Percentiles rank a stretch among this genome's conserved stretches.
phyloP scores from a whole-genome alignment of 2,113 vertebrate genomes.

The Toxotes jaculatrix region DNA sequence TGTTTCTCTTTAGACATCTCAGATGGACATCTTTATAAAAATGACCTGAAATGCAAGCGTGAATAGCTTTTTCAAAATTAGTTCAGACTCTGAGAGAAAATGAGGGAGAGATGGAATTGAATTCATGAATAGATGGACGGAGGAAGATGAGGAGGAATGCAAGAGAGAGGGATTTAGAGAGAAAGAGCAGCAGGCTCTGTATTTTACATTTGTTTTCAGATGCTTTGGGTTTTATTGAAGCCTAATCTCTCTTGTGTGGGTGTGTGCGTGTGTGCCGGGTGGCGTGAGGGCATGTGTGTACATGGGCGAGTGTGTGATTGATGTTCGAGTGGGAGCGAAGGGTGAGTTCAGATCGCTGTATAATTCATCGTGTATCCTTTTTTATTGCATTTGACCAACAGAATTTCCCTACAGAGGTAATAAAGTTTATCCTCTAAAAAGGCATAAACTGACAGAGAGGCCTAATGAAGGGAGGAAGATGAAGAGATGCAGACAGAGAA shows the following conservation, averaged over 20 bases:
- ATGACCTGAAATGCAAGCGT: background rate
- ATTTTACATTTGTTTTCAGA: constrained; percentile 53
- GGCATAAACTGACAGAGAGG: constrained; percentile 44
- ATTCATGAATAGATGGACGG: constrained; percentile 8
- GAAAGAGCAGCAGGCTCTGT: background rate
- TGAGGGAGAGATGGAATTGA: constrained; percentile 10
- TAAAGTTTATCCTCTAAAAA: constrained; percentile 69
- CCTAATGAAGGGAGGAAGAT: constrained; percentile 66
- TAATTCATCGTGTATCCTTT: constrained; percentile 62
- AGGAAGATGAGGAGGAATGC: background rate
- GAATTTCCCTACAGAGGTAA: constrained; percentile 51
- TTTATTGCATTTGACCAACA: constrained; percentile 66
- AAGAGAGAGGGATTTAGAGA: background rate
- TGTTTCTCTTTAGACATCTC: background rate
- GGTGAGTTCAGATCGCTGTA: constrained; percentile 43
- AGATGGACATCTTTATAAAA: background rate
- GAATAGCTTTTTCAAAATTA: constrained; percentile 11
- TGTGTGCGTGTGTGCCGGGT: background rate
- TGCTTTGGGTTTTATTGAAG: constrained; percentile 38
- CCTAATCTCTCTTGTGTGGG: constrained; percentile 15
- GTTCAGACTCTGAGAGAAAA: background rate
- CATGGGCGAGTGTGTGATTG: constrained; percentile 26
- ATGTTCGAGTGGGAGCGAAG: constrained; percentile 48
- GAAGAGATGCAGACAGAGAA: constrained; percentile 44
- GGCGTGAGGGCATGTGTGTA: background rate